Evolutionary conservation across 2,888 invertebrate genomes (phyloP).

Genomic region (Dusona sp.): DNA sequence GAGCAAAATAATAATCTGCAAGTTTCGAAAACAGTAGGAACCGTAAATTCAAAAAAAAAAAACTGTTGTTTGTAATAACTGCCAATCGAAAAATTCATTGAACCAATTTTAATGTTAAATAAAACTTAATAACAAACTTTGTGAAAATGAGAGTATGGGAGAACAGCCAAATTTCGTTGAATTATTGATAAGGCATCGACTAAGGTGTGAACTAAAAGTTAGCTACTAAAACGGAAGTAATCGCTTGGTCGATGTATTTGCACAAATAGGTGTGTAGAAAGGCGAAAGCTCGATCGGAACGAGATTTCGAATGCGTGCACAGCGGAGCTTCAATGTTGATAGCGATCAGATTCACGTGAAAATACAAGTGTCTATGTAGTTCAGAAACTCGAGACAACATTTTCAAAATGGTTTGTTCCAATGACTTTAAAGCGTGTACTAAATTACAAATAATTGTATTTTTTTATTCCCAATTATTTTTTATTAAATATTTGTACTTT

Average conservation of each 20-base stretch:
- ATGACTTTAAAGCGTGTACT: neutral
- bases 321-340: conserved; percentile 44
- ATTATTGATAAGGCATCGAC: too few species aligned
- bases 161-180: neutral
- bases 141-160: neutral
- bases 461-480: neutral
- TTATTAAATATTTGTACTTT: too few species aligned
- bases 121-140: neutral
- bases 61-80: neutral
- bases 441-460: neutral
- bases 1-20: too few species aligned
- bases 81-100: neutral
- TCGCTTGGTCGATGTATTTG: neutral
- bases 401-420: conserved; percentile 17
- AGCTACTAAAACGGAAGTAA: neutral
- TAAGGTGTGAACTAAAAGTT: neutral
- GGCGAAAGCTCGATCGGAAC: conserved; percentile 58
- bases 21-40: neutral
- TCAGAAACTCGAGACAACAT: conserved; percentile 13
- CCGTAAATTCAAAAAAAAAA: neutral
- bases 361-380: conserved; percentile 24
- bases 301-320: conserved; percentile 36
- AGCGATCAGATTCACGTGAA: conserved; percentile 46
- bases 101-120: neutral
- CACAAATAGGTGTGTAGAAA: conserved; percentile 28